Conservation (phyloP, 2,888 invertebrate species). For the Phalangium opilio region DNA sequence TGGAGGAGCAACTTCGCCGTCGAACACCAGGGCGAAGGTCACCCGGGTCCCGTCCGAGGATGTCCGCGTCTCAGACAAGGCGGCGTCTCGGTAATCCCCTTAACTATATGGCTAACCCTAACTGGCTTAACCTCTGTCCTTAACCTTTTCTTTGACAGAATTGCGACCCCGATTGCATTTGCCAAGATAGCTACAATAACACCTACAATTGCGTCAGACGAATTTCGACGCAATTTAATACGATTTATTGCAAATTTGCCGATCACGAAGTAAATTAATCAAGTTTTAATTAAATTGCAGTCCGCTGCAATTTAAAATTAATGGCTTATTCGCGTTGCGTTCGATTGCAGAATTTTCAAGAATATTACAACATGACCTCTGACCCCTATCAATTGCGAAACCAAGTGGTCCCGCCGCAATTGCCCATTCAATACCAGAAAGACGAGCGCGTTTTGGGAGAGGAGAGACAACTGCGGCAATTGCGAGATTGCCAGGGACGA, state of each 20-base stretch:
- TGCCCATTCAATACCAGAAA: too few species aligned
- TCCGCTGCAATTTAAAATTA: background rate
- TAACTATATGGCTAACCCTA: too few species aligned
- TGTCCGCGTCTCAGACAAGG: slow-evolving; percentile 49
- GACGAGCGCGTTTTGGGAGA: too few species aligned
- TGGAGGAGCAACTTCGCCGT: slow-evolving; percentile 47
- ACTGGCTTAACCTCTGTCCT: background rate
- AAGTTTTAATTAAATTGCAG: background rate
- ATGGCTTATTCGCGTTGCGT: slow-evolving; percentile 17
- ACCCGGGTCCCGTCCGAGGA: slow-evolving; percentile 37
- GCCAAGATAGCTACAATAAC: slow-evolving; percentile 69
- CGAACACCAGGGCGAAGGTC: slow-evolving; percentile 68
- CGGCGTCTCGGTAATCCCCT: slow-evolving; percentile 48
- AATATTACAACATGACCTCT: slow-evolving; percentile 52
- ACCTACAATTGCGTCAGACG: slow-evolving; percentile 62
- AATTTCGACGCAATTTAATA: slow-evolving; percentile 38
- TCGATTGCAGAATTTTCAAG: slow-evolving; percentile 46
- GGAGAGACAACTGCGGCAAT: too few species aligned
- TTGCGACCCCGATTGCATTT: slow-evolving; percentile 56
- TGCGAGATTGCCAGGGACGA: too few species aligned
- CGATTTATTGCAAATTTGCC: slow-evolving; percentile 48
- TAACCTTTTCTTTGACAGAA: slow-evolving; percentile 36
- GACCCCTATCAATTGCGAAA: slow-evolving; percentile 62
- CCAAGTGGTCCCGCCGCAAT: background rate
- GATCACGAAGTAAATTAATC: slow-evolving; percentile 35